Evolutionary conservation across 1,140 invertebrate species (phyloP).

Genomic region (Bursaphelenchus mucronatus): DNA sequence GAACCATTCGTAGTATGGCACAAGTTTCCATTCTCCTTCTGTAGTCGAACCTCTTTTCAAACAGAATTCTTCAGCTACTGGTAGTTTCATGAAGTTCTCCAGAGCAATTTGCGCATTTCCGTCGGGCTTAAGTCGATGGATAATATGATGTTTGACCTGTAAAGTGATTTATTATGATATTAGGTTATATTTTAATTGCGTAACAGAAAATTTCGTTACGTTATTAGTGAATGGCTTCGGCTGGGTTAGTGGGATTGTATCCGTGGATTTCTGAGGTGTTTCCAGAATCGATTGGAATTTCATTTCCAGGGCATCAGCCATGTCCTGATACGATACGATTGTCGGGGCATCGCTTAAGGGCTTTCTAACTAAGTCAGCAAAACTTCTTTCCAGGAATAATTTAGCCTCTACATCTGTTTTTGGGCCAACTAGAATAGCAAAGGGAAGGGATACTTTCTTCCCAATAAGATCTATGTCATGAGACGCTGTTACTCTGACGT

Average conservation of each 20-base stretch:
- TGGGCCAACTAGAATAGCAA: slow-evolving; percentile 58
- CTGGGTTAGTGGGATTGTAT: slow-evolving; percentile 50
- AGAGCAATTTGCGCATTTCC: slow-evolving; percentile 43
- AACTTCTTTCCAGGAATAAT: slow-evolving; percentile 58
- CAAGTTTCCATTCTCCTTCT: slow-evolving; percentile 60
- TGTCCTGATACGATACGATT: slow-evolving; percentile 47
- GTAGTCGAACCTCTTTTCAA: slow-evolving; percentile 35
- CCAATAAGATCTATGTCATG: slow-evolving; percentile 59
- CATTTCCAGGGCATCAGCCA: slow-evolving; percentile 59
- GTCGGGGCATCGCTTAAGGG: slow-evolving; percentile 53
- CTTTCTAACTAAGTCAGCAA: slow-evolving; percentile 39
- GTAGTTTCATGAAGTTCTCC: slow-evolving; percentile 53
- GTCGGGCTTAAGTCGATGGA: slow-evolving; percentile 54
- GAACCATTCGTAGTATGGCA: slow-evolving; percentile 46
- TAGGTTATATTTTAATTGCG: not conserved
- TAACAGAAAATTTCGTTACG: no score
- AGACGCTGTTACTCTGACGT: slow-evolving; percentile 40
- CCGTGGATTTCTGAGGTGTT: slow-evolving; percentile 59
- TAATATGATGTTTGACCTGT: slow-evolving; percentile 47
- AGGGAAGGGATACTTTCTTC: slow-evolving; percentile 58
- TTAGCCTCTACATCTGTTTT: slow-evolving; percentile 60
- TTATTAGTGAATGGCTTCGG: slow-evolving; percentile 38
- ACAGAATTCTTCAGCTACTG: slow-evolving; percentile 35
- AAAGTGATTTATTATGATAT: not conserved
- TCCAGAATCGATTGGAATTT: slow-evolving; percentile 59